Percentiles rank a stretch among this genome's conserved stretches.
Conservation (phyloP, 2,888 invertebrate species). For the Cosmorhoe ocellata region DNA sequence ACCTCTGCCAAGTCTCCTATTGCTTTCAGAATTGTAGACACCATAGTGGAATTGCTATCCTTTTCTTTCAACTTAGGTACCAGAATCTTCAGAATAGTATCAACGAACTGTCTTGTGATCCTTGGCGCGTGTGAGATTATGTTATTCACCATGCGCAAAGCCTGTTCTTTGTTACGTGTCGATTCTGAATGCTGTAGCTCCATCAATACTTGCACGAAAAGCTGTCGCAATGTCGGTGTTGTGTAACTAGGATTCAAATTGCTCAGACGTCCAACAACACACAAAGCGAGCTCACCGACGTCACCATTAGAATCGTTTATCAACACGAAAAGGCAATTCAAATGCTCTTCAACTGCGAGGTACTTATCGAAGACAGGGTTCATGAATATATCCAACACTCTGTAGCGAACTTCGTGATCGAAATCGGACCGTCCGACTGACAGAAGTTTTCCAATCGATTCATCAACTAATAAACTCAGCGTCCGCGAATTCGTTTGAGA, state of each 20-base stretch:
- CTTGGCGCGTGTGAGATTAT: slow-evolving; percentile 96
- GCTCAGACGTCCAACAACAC: slow-evolving; percentile 95
- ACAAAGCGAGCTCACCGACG: slow-evolving; percentile 95
- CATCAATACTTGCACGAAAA: slow-evolving; percentile 94
- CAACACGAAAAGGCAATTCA: slow-evolving; percentile 95
- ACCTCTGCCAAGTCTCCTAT: slow-evolving; percentile 98
- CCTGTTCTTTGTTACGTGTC: slow-evolving; percentile 97
- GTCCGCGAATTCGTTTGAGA: slow-evolving; percentile 88
- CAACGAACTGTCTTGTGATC: slow-evolving; percentile 96
- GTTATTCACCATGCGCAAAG: slow-evolving; percentile 96
- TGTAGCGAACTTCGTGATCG: slow-evolving; percentile 95
- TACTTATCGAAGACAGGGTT: slow-evolving; percentile 95
- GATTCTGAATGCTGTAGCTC: slow-evolving; percentile 98
- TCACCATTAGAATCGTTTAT: slow-evolving; percentile 98
- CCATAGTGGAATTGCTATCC: slow-evolving; percentile 94
- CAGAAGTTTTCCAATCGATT: slow-evolving; percentile 94
- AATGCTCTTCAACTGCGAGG: slow-evolving; percentile 96
- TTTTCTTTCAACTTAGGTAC: slow-evolving; percentile 95
- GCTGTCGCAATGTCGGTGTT: slow-evolving; percentile 96
- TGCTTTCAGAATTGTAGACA: slow-evolving; percentile 94
- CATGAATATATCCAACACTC: slow-evolving; percentile 95
- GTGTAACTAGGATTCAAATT: slow-evolving; percentile 98
- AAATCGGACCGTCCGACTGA: slow-evolving; percentile 97
- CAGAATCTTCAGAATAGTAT: slow-evolving; percentile 93
- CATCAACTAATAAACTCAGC: slow-evolving; percentile 93